Evolutionary conservation across 2,888 invertebrate genomes (phyloP).

Genomic region (Dromius quadrimaculatus): DNA sequence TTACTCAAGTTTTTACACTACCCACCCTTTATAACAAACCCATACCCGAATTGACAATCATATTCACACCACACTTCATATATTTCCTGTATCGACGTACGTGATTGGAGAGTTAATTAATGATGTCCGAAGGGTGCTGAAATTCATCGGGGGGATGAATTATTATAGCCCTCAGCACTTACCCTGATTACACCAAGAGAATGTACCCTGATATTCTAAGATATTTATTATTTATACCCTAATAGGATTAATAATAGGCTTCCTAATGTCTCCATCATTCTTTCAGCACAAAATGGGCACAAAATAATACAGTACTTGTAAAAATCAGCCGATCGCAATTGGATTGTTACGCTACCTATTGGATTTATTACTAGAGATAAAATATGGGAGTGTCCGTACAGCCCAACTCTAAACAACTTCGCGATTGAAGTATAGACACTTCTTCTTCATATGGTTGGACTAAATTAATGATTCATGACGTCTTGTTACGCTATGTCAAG

Average conservation of each 20-base stretch:
- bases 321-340: constrained; percentile 16
- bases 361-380: constrained; percentile 43
- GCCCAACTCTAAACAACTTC: too few relatives aligned
- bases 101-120: constrained; percentile 31
- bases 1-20: not conserved
- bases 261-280: too few relatives aligned
- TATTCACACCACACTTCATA: constrained; percentile 7
- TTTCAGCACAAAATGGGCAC: not conserved
- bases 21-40: not conserved
- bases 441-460: too few relatives aligned
- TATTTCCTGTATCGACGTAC: constrained; percentile 3
- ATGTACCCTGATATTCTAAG: constrained; percentile 15
- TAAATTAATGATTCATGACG: not conserved
- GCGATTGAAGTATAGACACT: not conserved
- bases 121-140: constrained; percentile 28
- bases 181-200: constrained; percentile 35
- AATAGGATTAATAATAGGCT: not conserved
- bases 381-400: constrained; percentile 45
- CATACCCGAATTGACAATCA: too few relatives aligned
- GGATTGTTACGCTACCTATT: constrained; percentile 47
- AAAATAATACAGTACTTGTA: constrained; percentile 19
- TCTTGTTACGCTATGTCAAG: not conserved
- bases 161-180: constrained; percentile 45
- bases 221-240: constrained; percentile 33
- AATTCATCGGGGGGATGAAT: constrained; percentile 46